phyloP scores from a whole-genome alignment of 2,113 vertebrate genomes.

The Rhabdomys dilectus region DNA sequence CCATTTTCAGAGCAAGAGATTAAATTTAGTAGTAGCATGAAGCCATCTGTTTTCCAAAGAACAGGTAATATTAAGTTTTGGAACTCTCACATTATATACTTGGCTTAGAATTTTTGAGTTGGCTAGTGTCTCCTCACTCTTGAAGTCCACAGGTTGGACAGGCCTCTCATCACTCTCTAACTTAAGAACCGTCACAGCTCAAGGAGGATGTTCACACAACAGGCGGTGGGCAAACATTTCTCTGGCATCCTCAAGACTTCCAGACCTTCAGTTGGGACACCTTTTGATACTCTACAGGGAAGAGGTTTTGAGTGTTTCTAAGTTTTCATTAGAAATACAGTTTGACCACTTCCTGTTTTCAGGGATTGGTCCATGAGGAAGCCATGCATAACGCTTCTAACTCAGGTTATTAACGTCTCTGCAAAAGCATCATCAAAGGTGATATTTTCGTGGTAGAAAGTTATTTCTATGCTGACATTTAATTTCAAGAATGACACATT shows the following conservation, averaged over 20 bases:
- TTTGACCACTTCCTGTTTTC: background rate
- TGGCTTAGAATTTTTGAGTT: constrained; percentile 26
- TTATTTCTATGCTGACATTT: constrained; percentile 48
- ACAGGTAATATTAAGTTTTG: background rate
- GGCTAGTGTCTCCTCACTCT: background rate
- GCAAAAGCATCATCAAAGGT: constrained; percentile 24
- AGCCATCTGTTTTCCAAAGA: constrained; percentile 9
- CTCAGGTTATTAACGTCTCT: background rate
- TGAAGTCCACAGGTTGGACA: background rate
- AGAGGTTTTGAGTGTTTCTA: background rate
- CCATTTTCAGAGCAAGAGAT: background rate
- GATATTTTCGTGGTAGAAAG: background rate
- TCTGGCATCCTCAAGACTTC: background rate
- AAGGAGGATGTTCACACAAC: background rate
- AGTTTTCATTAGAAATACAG: constrained; percentile 17
- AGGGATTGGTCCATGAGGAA: background rate
- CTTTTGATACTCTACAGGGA: constrained; percentile 18
- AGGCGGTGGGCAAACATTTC: background rate
- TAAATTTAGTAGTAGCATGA: background rate
- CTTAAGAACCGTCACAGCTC: background rate
- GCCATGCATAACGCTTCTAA: background rate
- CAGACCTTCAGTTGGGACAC: background rate
- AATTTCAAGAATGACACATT: constrained; percentile 47
- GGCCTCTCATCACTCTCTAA: background rate
- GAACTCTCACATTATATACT: background rate